A percentile compares a stretch with the other conserved stretches of the same genome.
These are phyloP conservation scores for Clistopyga incitator DNA, from an alignment of 2,888 invertebrate genomes.

Conservation along the genomic window DNA sequence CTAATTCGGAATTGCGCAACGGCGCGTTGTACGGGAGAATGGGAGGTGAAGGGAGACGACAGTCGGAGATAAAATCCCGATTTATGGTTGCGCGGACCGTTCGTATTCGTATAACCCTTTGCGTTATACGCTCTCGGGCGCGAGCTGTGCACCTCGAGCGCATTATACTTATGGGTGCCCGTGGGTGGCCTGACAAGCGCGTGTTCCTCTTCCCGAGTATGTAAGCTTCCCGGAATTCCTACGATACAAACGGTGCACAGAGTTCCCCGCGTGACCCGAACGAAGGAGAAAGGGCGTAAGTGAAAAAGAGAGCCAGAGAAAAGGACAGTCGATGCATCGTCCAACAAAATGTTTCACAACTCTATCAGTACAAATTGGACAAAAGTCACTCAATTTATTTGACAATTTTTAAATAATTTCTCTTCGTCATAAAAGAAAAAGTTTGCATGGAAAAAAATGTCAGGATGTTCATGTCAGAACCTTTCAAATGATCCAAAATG, in stretches of 20 bases:
- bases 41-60: slow-evolving; percentile 71
- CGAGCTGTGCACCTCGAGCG: slow-evolving; percentile 72
- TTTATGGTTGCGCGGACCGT: slow-evolving; percentile 79
- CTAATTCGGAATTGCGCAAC: slow-evolving; percentile 81
- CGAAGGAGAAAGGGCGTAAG: slow-evolving; percentile 21
- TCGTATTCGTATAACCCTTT: slow-evolving; percentile 58
- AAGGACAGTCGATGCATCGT: slow-evolving; percentile 1
- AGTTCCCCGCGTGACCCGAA: slow-evolving; percentile 56
- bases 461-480: too few species aligned
- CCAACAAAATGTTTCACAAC: slow-evolving; percentile 11
- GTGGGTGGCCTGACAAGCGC: slow-evolving; percentile 81
- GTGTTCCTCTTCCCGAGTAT: slow-evolving; percentile 69
- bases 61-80: slow-evolving; percentile 83
- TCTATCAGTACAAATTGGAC: slow-evolving; percentile 3
- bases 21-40: slow-evolving; percentile 69
- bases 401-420: not conserved
- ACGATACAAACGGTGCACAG: slow-evolving; percentile 50
- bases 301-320: not conserved
- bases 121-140: slow-evolving; percentile 47
- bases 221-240: slow-evolving; percentile 78
- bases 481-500: too few species aligned
- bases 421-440: not conserved
- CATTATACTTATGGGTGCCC: slow-evolving; percentile 83
- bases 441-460: too few species aligned
- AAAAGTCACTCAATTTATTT: not conserved